Evolutionary conservation across 2,113 vertebrate species (phyloP), one percentile per base, ranked within the genome.

Genomic region (Mungos mungo): DNA sequence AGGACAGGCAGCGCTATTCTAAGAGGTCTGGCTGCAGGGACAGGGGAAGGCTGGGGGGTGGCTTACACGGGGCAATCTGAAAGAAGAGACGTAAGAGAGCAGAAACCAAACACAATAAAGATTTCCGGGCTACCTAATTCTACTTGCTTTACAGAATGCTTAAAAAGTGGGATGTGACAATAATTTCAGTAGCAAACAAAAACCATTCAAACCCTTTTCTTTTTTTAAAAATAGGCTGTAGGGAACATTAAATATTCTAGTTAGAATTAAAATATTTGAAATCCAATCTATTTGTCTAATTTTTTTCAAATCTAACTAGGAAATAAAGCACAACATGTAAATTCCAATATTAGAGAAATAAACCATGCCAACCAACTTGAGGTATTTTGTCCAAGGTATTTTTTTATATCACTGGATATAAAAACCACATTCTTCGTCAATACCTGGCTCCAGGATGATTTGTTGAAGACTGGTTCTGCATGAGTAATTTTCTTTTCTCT

Each of bases 391-490:
- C 74, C 69, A 93, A 88, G 18, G n/a, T 31, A 82, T 77, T 71
- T 87, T 54, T 93, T 95, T 95, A 29, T 88, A 90, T 95, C 38
- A 93, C 81, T 74, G 47, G 91, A 72, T 68, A 38, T 74, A 71
- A 97, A 79, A 87, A 66, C 15, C 80, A 52, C 29, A 71, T 79
- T 80, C 74, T 71, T 79, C 66, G 86, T 96, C 95, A 97, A 71
- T 99, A 99, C 99, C 99, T 99, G 93, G 99, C 99, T 98, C 99
- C 99, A 82, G 99, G 99, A 85, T 99, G 99, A 98, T 99, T 99
- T 98, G 99, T 98, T 98, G 99, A 99, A 96, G 99, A 99, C 79
- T 99, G 99, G 98, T 99, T 99, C 99, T 99, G 99, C 98, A 99
- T 98, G 98, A 99, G 99, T 97, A 99, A 98, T 90, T 99, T 99